Conservation (phyloP, 2,797 vertebrate genomes). For the Chiloscyllium punctatum region DNA sequence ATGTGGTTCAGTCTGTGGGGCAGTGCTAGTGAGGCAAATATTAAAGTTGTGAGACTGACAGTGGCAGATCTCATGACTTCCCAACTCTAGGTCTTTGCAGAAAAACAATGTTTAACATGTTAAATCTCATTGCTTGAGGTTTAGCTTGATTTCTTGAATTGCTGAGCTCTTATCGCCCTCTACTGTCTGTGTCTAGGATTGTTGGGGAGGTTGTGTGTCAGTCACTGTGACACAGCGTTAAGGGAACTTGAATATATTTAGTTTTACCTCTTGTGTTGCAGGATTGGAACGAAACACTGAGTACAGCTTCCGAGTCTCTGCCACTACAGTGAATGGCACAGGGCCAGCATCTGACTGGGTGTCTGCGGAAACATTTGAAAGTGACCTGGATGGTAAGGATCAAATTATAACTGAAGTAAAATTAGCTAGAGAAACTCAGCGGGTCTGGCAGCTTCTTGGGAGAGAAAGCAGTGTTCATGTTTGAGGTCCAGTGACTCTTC, state of each 20-base stretch:
- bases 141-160: neutral
- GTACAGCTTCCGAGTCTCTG: slow-evolving; percentile 84
- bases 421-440: too few species aligned
- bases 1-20: neutral
- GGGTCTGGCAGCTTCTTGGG: too few species aligned
- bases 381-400: slow-evolving; percentile 85
- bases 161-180: neutral
- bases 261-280: slow-evolving; percentile 45
- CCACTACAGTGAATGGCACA: slow-evolving; percentile 82
- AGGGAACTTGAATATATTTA: neutral
- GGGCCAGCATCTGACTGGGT: slow-evolving; percentile 87
- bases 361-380: slow-evolving; percentile 88
- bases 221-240: neutral
- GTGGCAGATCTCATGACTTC: neutral
- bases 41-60: neutral
- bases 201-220: neutral
- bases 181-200: neutral
- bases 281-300: slow-evolving; percentile 88
- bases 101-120: neutral
- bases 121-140: neutral
- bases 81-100: neutral
- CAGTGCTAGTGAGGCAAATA: neutral
- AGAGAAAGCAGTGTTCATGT: too few species aligned
- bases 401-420: neutral
- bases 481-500: too few species aligned